phyloP scores from a whole-genome alignment of 1,140 invertebrate genomes.

The Rhysida immarginata region DNA sequence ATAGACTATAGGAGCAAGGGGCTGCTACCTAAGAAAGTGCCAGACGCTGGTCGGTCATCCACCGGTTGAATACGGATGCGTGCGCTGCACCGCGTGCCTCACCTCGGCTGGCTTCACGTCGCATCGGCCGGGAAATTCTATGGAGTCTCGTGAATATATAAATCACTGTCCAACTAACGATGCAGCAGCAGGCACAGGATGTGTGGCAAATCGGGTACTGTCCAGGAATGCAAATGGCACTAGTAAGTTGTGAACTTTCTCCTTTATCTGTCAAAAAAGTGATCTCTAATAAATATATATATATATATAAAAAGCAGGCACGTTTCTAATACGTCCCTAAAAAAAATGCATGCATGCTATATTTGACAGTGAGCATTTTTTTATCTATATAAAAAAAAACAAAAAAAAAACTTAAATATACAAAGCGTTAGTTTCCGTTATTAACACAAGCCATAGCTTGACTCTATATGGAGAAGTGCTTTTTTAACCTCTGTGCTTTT shows the following conservation, averaged over 20 bases:
- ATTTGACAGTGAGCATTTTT: too few species aligned
- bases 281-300: too few species aligned
- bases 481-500: too few species aligned
- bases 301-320: too few species aligned
- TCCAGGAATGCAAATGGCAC: slow-evolving; percentile 17
- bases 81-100: not conserved
- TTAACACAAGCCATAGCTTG: too few species aligned
- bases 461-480: too few species aligned
- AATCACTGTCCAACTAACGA: slow-evolving; percentile 4
- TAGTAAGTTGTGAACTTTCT: slow-evolving; percentile 14
- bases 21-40: not conserved
- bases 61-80: slow-evolving; percentile 1
- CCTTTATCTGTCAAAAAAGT: too few species aligned
- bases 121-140: slow-evolving; percentile 12
- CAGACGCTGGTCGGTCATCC: not conserved
- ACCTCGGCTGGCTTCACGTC: slow-evolving; percentile 10
- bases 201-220: slow-evolving; percentile 11
- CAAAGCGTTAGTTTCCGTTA: too few species aligned
- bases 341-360: too few species aligned
- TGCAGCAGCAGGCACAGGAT: not conserved
- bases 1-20: not conserved
- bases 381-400: too few species aligned
- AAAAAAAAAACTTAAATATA: too few species aligned
- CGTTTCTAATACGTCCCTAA: too few species aligned
- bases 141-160: slow-evolving; percentile 19